Base-by-base conservation (phyloP, 1,140 invertebrate genomes). In the Lucilia cuprina region DNA sequence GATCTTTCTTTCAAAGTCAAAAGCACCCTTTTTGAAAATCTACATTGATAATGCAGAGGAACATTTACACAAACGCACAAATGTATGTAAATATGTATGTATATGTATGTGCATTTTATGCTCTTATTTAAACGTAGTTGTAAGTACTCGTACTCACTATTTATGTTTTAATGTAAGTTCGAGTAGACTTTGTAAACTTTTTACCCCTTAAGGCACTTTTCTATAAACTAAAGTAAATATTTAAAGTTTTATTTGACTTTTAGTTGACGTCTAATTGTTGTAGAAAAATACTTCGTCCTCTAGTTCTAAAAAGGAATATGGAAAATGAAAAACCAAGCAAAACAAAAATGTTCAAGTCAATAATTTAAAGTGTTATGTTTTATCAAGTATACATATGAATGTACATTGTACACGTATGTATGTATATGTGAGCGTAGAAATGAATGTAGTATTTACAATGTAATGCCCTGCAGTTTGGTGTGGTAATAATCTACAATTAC, bases 181-280 rank as follows among this genome's bases (percentile, higher is more conserved):
- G 14, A 60, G 25, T 65, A 65, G 60, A 65, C 60, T 65, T 65
- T 17, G 8, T 70, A 70, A 70, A 70, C 65, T 70, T 70, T 60
- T 70, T 21, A 19, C 65, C 65, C 65, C 65, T 70, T 70, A 12
- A 70, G 65, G 19, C 65, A 70, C n/a, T 70, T 70, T 70, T 70
- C 65, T 21, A 70, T 70, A 19, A 70, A 70, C 65, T 70, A 17
- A 60, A 70, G 65, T 70, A 70, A 70, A 70, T 70, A 70, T 70
- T 70, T 70, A 70, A 70, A 70, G 65, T 70, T 70, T 21, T 70
- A 70, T 70, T 70, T 70, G 65, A 70, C 65, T 70, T 70, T 70
- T 17, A 70, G 65, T 70, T 70, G 65, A 70, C 19, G 65, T 70
- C 65, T 70, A 70, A 70, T 70, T 70, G 65, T 70, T 70, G 65